Conservation (phyloP, 2,797 vertebrate species). For the Thunnus albacares region DNA sequence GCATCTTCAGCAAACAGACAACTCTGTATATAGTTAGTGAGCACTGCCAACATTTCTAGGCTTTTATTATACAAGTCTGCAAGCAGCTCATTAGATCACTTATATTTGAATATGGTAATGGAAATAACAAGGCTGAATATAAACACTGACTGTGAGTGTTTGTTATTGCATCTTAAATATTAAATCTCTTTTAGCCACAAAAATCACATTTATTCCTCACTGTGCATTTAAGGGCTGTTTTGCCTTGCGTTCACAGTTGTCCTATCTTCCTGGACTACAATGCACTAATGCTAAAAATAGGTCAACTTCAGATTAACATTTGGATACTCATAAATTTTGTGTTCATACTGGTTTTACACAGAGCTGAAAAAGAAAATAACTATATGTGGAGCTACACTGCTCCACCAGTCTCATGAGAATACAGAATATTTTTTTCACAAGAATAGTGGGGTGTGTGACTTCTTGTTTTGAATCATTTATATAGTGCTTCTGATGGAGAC, state of each 20-base stretch:
- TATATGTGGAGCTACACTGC: not conserved
- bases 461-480: conserved; percentile 23
- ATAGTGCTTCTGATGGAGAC: conserved; percentile 2
- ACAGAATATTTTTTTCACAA: not conserved
- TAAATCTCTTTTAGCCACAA: conserved; percentile 36
- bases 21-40: conserved; percentile 32
- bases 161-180: conserved; percentile 45
- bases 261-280: conserved; percentile 38
- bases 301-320: conserved; percentile 61
- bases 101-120: conserved; percentile 52
- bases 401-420: conserved; percentile 4
- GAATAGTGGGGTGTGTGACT: not conserved
- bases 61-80: conserved; percentile 45
- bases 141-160: conserved; percentile 39
- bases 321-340: conserved; percentile 32
- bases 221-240: conserved; percentile 29
- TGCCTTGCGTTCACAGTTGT: conserved; percentile 44
- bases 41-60: conserved; percentile 27
- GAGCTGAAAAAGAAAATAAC: conserved; percentile 24
- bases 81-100: conserved; percentile 44
- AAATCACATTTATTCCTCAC: conserved; percentile 13
- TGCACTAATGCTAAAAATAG: conserved; percentile 54
- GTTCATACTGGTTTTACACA: conserved; percentile 23
- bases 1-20: conserved; percentile 37
- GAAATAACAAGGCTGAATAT: conserved; percentile 24